phyloP scores from a whole-genome alignment of 2,888 invertebrate species.

The Hydraecia micacea region DNA sequence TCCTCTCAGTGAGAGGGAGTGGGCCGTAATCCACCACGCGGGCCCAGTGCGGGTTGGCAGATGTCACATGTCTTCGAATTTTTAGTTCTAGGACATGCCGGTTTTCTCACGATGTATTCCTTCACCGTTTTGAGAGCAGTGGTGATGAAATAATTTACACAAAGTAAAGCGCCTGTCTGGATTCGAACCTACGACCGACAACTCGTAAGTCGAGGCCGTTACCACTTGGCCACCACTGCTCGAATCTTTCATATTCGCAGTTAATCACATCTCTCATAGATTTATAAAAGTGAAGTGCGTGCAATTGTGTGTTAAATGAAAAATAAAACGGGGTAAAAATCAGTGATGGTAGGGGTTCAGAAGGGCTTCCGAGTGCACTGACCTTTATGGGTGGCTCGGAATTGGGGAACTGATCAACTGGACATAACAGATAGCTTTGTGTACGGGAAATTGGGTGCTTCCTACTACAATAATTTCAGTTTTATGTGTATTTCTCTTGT shows the following conservation, averaged over 20 bases:
- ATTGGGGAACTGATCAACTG: constrained; percentile 80
- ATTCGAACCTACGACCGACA: too few species aligned
- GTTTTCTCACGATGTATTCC: too few species aligned
- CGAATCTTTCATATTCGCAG: background rate
- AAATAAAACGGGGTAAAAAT: constrained; percentile 78
- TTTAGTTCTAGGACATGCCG: too few species aligned
- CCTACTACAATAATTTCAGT: constrained; percentile 58
- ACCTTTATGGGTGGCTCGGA: constrained; percentile 77
- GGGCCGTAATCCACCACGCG: too few species aligned
- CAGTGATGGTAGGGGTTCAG: constrained; percentile 67
- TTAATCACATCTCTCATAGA: constrained; percentile 42
- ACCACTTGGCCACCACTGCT: too few species aligned
- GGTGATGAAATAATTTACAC: too few species aligned
- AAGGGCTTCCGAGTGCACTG: constrained; percentile 82
- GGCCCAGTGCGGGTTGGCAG: too few species aligned
- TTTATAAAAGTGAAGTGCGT: constrained; percentile 61
- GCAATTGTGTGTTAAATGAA: constrained; percentile 81
- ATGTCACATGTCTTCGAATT: too few species aligned
- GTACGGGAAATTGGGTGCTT: constrained; percentile 65
- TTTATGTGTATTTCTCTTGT: constrained; percentile 35
- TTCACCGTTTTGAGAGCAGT: too few species aligned
- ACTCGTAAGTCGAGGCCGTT: too few species aligned
- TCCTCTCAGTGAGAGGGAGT: too few species aligned
- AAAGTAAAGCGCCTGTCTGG: too few species aligned
- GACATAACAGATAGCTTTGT: constrained; percentile 77